phyloP scores from a whole-genome alignment of 2,888 invertebrate genomes.

The Xestia xanthographa region DNA sequence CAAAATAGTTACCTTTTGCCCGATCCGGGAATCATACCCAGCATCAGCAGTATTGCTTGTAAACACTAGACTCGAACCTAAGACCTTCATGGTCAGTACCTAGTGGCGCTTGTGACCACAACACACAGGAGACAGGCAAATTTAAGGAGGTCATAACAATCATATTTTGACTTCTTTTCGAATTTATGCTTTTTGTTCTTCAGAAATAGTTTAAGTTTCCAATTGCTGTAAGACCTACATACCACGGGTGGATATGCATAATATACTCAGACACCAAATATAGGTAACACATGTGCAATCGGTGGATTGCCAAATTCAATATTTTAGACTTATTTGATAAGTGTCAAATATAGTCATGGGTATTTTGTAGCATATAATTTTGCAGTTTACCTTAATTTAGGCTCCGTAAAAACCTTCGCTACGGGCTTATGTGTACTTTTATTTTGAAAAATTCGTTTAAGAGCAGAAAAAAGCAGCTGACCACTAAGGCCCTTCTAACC shows the following conservation, averaged over 20 bases:
- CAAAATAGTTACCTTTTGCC: no score
- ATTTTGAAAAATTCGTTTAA: background rate
- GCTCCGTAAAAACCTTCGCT: background rate
- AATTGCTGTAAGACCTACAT: background rate
- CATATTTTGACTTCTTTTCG: no score
- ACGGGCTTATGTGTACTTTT: background rate
- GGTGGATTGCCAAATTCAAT: background rate
- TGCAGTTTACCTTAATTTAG: background rate
- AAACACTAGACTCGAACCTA: no score
- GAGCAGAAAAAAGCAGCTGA: no score
- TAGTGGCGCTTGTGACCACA: no score
- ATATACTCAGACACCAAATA: background rate
- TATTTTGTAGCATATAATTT: background rate
- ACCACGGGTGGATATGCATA: background rate
- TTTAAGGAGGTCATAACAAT: no score
- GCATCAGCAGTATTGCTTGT: no score
- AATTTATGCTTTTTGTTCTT: no score
- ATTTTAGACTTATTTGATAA: background rate
- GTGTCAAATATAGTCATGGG: background rate
- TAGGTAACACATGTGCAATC: background rate
- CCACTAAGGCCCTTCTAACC: no score
- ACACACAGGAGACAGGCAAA: no score
- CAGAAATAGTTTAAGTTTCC: background rate
- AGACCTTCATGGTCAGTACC: no score
- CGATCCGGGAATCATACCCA: no score